These are phyloP conservation scores for Drosophila ironensis DNA, from an alignment of 1,140 invertebrate species.

Conservation along the genomic window DNA sequence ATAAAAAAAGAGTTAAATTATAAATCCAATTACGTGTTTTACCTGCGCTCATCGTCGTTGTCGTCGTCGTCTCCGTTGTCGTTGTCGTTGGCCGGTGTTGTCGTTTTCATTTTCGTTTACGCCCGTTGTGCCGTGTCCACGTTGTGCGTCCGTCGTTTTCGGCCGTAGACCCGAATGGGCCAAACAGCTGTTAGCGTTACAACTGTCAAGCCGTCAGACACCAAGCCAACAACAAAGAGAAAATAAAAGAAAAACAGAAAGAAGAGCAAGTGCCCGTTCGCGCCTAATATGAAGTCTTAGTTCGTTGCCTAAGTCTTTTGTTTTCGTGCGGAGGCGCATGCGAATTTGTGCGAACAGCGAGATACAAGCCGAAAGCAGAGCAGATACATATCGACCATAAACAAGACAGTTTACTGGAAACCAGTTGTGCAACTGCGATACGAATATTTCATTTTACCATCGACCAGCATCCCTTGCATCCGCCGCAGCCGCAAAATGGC, in stretches of 20 bases:
- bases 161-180: conserved; percentile 21
- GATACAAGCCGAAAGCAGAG: conserved; percentile 21
- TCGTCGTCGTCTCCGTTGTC: conserved; percentile 9
- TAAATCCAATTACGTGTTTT: conserved; percentile 71
- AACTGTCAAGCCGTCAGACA: conserved; percentile 8
- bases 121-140: conserved; percentile 11
- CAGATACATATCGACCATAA: conserved; percentile 44
- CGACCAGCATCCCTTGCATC: conserved; percentile 31
- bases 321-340: conserved; percentile 47
- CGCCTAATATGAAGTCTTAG: conserved; percentile 49
- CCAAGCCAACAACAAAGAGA: background rate
- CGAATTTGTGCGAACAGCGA: conserved; percentile 58
- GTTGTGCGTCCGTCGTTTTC: conserved; percentile 28
- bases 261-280: conserved; percentile 13
- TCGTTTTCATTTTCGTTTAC: background rate
- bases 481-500: conserved; percentile 45
- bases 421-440: conserved; percentile 70
- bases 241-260: background rate
- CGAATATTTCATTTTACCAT: conserved; percentile 41
- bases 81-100: conserved; percentile 14
- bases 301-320: conserved; percentile 75
- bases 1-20: conserved; percentile 38
- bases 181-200: conserved; percentile 38
- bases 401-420: conserved; percentile 66
- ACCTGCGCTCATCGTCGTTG: conserved; percentile 10